Percentiles rank a stretch among this genome's conserved stretches.
Evolutionary conservation across 2,888 invertebrate genomes (phyloP).

Genomic region (Eilema caniola): DNA sequence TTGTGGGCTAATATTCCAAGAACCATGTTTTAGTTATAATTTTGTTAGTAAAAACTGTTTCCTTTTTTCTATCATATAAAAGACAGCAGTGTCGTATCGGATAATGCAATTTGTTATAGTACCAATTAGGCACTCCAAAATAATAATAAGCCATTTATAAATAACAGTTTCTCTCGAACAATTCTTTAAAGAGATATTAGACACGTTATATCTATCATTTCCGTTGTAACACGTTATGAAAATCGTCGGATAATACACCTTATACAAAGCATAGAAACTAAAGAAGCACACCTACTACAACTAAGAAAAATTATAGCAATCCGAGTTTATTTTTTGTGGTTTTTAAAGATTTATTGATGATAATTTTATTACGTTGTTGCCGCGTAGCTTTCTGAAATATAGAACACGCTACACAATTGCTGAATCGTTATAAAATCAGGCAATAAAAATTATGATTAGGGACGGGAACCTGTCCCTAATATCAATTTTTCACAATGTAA

Average conservation of each 20-base stretch:
- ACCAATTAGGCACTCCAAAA: conserved; percentile 14
- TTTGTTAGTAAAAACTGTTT: not conserved
- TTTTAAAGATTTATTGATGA: conserved; percentile 1
- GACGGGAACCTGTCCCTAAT: no score
- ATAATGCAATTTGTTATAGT: not conserved
- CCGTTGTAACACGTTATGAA: conserved; percentile 35
- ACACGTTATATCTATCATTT: conserved; percentile 22
- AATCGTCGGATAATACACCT: conserved; percentile 23
- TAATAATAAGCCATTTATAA: conserved; percentile 33
- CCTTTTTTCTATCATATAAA: not conserved
- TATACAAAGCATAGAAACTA: not conserved
- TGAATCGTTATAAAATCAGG: conserved; percentile 3
- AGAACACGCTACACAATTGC: conserved; percentile 18
- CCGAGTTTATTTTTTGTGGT: not conserved
- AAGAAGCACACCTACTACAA: not conserved
- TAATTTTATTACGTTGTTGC: conserved; percentile 15
- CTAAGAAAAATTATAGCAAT: not conserved
- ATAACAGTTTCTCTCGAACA: conserved; percentile 41
- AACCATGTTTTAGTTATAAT: not conserved
- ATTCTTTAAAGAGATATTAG: conserved; percentile 18
- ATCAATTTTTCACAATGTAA: not conserved
- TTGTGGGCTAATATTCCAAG: not conserved
- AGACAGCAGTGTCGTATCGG: conserved; percentile 1
- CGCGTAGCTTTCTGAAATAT: conserved; percentile 29
- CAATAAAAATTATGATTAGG: no score